phyloP scores from a whole-genome alignment of 2,888 invertebrate genomes.

The Xestia sexstrigata region DNA sequence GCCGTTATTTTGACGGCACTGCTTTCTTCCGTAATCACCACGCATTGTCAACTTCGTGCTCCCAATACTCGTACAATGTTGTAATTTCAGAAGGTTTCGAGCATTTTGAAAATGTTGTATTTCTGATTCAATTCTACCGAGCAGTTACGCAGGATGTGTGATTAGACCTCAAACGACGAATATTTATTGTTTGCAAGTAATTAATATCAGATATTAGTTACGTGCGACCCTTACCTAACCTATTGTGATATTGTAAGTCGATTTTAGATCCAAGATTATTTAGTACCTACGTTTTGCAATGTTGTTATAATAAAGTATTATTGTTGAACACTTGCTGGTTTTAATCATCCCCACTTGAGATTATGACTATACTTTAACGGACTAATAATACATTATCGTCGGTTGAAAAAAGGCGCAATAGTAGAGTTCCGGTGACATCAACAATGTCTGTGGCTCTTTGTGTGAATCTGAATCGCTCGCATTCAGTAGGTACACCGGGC shows the following conservation, averaged over 20 bases:
- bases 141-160: background rate
- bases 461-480: too few relatives aligned
- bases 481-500: too few relatives aligned
- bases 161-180: background rate
- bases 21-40: background rate
- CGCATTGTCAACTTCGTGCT: background rate
- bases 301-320: conserved; percentile 60
- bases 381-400: too few relatives aligned
- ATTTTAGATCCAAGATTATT: conserved; percentile 45
- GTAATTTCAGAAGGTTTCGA: background rate
- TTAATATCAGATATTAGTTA: background rate
- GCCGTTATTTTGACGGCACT: background rate
- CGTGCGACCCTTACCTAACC: background rate
- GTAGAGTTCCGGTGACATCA: too few relatives aligned
- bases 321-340: conserved; percentile 38
- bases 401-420: too few relatives aligned
- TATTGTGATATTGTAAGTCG: conserved; percentile 56
- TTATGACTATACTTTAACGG: too few relatives aligned
- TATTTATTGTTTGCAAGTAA: background rate
- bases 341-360: background rate
- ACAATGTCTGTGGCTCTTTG: too few relatives aligned
- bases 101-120: background rate
- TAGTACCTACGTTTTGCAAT: conserved; percentile 38
- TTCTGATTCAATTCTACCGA: background rate
- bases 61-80: background rate